Percentiles rank a stretch among this genome's conserved stretches.
These are phyloP conservation scores for Brenthis ino DNA, from an alignment of 2,888 invertebrate species.

Conservation along the genomic window DNA sequence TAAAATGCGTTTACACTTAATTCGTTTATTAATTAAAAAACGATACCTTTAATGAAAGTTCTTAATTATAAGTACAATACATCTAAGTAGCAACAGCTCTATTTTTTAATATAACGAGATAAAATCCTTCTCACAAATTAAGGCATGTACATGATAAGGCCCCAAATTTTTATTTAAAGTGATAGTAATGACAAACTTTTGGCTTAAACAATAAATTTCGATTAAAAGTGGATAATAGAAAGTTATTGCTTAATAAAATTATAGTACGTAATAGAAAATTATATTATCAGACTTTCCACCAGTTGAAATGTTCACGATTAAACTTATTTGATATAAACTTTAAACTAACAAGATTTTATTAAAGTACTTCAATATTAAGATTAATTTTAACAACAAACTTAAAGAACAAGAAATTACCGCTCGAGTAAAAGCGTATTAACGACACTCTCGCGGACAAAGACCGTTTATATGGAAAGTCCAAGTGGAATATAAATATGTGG, in stretches of 20 bases:
- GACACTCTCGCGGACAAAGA: constrained; percentile 22
- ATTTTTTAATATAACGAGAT: no score
- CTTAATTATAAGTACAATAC: no score
- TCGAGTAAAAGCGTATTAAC: constrained; percentile 24
- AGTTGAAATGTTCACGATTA: neutral
- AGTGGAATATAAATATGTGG: neutral
- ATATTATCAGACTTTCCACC: neutral
- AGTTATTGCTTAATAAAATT: neutral
- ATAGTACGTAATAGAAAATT: neutral
- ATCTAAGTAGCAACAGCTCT: no score
- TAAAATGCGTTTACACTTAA: no score
- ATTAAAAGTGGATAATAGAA: no score
- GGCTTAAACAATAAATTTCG: no score
- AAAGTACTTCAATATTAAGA: constrained; percentile 12
- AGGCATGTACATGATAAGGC: no score
- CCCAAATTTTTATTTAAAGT: no score
- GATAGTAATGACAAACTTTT: no score
- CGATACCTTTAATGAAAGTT: no score
- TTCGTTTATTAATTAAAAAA: no score
- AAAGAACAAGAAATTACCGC: constrained; percentile 11
- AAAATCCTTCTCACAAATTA: no score
- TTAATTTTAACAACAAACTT: constrained; percentile 19
- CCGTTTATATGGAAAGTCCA: constrained; percentile 8
- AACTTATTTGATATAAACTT: constrained; percentile 12
- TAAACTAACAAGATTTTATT: constrained; percentile 10